phyloP scores from a whole-genome alignment of 2,888 invertebrate species.

The Mycogona germanica region DNA sequence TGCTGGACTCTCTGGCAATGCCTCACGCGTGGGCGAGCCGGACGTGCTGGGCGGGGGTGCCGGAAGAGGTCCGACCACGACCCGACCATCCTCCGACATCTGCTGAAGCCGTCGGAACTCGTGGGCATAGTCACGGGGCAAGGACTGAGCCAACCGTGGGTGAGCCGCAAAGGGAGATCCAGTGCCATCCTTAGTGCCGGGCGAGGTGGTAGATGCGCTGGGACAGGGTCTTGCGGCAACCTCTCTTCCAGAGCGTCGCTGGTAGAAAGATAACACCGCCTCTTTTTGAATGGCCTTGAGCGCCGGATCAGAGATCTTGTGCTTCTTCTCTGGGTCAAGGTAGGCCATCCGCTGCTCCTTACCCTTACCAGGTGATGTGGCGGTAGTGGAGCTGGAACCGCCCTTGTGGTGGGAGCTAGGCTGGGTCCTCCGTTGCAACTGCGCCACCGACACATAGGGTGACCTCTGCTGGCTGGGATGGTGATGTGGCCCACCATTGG shows the following conservation, averaged over 20 bases:
- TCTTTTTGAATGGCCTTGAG: slow-evolving; percentile 71
- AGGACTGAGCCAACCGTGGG: slow-evolving; percentile 15
- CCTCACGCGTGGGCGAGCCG: too few relatives aligned
- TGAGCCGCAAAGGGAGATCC: too few relatives aligned
- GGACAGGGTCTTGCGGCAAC: background rate
- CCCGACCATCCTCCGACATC: slow-evolving; percentile 4
- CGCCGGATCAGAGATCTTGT: slow-evolving; percentile 53
- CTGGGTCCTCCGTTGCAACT: background rate
- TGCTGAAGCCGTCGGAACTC: slow-evolving; percentile 15
- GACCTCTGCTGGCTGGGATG: background rate
- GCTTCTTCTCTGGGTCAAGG: slow-evolving; percentile 58
- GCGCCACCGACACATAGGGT: background rate
- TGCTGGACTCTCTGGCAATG: too few relatives aligned
- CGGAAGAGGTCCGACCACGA: too few relatives aligned
- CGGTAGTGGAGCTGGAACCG: background rate
- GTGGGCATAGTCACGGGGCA: slow-evolving; percentile 18
- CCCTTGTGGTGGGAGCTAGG: background rate
- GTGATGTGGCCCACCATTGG: background rate
- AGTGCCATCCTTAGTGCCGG: slow-evolving; percentile 4
- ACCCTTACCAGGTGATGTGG: too few relatives aligned
- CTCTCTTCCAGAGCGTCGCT: slow-evolving; percentile 43
- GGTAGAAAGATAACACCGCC: slow-evolving; percentile 65
- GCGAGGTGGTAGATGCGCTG: background rate
- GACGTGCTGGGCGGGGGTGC: too few relatives aligned
- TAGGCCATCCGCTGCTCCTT: slow-evolving; percentile 35